Base-by-base conservation (phyloP, 1,140 invertebrate species). In the Gryllus bimaculatus region DNA sequence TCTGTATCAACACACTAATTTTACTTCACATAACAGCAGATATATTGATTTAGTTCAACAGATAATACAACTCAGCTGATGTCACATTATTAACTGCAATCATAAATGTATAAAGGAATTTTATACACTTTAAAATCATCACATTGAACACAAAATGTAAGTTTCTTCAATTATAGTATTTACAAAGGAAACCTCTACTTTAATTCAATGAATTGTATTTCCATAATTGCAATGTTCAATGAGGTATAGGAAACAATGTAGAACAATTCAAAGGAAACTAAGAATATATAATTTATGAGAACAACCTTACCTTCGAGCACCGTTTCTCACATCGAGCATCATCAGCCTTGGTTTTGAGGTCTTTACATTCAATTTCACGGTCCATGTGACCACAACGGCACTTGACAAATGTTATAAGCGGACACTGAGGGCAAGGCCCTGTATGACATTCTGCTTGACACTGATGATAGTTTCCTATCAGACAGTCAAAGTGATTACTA, bases 371-470 rank as follows among this genome's bases (percentile, higher is more conserved):
- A 75, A 98, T 90, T 84, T 96, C 91, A 82, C 93, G 93, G 79
- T 92, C 91, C 87, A 93, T 93, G 83, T 92, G 90, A n/a, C 94
- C 95, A 86, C 98, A 99, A n/a, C 95, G 91, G 84, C 98, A 99
- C 78, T 90, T 91, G 0, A 97, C 89, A 4, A 90, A 84, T 0
- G 95, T 96, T 18, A 89, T 91, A 21, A 93, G 89, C 18, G 91
- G 89, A 83, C 98, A 99, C 0, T 91, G 89, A 8, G 93, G 92
- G 85, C 98, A 99, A 13, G 90, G 87, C 0, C 93, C 95, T 83
- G 89, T 85, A 83, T 99, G 97, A 85, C 97, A 99, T 15, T 86
- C 85, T 15, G 85, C 85, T 75, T 88, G 83, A 85, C 97, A 99
- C 0, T 82, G 85, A 84, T 98, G 97, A 48, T 88, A 91, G 82